Percentiles rank a stretch among this genome's conserved stretches.
These are phyloP conservation scores for Gadopsis marmoratus DNA, from an alignment of 2,797 vertebrate species.

Conservation along the genomic window DNA sequence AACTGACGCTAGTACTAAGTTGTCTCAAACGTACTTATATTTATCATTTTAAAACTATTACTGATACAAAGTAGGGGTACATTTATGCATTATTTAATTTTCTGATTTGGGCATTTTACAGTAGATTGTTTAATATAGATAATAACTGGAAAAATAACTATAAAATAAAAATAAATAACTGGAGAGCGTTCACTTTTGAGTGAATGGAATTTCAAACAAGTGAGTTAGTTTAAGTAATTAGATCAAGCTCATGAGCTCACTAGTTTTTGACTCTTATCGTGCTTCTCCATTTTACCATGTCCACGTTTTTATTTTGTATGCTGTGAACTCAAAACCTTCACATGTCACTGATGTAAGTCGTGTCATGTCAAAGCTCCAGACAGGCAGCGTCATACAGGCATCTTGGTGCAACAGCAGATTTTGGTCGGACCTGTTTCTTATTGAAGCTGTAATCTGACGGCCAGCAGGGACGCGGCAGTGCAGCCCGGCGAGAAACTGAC, in stretches of 20 bases:
- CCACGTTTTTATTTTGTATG: not conserved
- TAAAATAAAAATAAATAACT: too few species aligned
- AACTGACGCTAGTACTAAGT: not conserved
- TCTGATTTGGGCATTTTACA: too few species aligned
- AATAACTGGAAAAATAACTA: too few species aligned
- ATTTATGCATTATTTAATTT: too few species aligned
- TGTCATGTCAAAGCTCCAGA: not conserved
- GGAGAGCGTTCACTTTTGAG: not conserved
- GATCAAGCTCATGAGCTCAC: not conserved
- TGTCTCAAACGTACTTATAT: not conserved
- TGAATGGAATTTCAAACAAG: not conserved
- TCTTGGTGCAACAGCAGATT: not conserved
- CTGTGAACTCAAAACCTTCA: too few species aligned
- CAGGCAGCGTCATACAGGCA: not conserved
- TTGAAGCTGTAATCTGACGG: constrained; percentile 14
- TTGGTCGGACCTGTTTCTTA: not conserved
- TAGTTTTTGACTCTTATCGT: not conserved
- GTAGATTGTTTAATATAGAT: too few species aligned
- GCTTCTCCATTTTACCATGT: not conserved
- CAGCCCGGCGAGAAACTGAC: constrained; percentile 6
- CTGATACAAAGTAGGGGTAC: not conserved
- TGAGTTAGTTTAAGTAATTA: not conserved
- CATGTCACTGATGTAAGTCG: not conserved
- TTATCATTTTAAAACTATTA: not conserved
- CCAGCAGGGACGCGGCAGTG: not conserved